phyloP scores from a whole-genome alignment of 2,888 invertebrate genomes.

The Cantharis lateralis region DNA sequence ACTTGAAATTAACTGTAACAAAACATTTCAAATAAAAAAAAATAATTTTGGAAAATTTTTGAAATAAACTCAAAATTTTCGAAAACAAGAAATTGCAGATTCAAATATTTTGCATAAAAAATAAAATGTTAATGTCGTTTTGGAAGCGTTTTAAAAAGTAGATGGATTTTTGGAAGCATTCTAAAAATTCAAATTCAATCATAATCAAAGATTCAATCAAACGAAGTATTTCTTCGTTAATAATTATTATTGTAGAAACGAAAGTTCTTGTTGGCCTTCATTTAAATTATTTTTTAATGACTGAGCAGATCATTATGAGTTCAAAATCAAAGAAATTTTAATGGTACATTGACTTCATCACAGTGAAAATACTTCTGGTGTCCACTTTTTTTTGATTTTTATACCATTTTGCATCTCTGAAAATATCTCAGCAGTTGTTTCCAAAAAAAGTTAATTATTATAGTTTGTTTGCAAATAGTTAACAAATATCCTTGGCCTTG shows the following conservation, averaged over 20 bases:
- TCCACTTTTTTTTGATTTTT: neutral
- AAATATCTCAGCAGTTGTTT: neutral
- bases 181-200: neutral
- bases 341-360: constrained; percentile 11
- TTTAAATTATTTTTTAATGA: constrained; percentile 11
- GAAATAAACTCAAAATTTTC: neutral
- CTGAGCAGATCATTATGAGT: constrained; percentile 10
- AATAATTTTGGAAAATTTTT: neutral
- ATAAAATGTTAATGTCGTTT: neutral
- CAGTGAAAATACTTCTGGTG: neutral
- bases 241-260: constrained; percentile 10
- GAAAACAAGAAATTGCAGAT: too few relatives aligned
- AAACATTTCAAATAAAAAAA: neutral
- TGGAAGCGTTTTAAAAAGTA: neutral
- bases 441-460: neutral
- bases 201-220: too few relatives aligned
- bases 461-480: constrained; percentile 27
- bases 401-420: too few relatives aligned
- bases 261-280: constrained; percentile 19
- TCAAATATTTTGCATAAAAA: neutral
- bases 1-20: neutral
- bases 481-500: constrained; percentile 35
- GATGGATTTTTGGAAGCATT: neutral
- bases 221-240: neutral
- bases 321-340: constrained; percentile 31